Evolutionary conservation across 2,888 invertebrate species (phyloP).

Genomic region (Tetranychus truncatus): DNA sequence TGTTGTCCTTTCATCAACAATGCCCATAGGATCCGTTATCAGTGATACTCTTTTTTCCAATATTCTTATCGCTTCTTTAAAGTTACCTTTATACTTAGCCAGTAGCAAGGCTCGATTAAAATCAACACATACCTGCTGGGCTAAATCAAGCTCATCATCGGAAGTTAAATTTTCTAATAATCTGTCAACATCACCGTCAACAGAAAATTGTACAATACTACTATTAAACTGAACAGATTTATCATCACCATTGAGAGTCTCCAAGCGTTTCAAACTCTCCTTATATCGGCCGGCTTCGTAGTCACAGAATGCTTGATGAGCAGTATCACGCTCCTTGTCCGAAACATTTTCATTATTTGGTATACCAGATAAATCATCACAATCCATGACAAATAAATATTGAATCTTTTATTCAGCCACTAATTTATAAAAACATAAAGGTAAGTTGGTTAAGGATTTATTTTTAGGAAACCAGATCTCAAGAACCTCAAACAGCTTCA

Average conservation of each 20-base stretch:
- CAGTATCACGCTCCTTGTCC: conserved; percentile 14
- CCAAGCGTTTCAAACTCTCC: conserved; percentile 8
- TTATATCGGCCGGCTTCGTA: conserved; percentile 12
- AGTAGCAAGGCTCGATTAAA: conserved; percentile 15
- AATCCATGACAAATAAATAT: too few relatives aligned
- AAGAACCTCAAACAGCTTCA: too few relatives aligned
- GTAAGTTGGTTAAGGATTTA: too few relatives aligned
- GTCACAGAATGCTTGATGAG: conserved; percentile 11
- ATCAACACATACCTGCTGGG: conserved; percentile 15
- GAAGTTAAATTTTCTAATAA: conserved; percentile 7
- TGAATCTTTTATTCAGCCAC: too few relatives aligned
- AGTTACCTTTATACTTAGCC: conserved; percentile 13
- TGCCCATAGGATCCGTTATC: conserved; percentile 4
- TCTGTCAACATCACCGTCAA: conserved; percentile 11
- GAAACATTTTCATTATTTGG: too few relatives aligned
- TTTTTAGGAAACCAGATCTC: too few relatives aligned
- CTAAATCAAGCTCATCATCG: conserved; percentile 12
- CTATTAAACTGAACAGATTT: conserved; percentile 13
- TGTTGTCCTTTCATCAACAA: conserved; percentile 10
- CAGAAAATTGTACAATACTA: conserved; percentile 13
- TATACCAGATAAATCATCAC: too few relatives aligned
- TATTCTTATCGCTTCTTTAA: conserved; percentile 15
- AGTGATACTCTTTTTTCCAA: conserved; percentile 15
- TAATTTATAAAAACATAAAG: too few relatives aligned
- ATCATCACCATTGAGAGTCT: conserved; percentile 10